Conservation (phyloP, 1,140 invertebrate species). For the Sitodiplosis mosellana region DNA sequence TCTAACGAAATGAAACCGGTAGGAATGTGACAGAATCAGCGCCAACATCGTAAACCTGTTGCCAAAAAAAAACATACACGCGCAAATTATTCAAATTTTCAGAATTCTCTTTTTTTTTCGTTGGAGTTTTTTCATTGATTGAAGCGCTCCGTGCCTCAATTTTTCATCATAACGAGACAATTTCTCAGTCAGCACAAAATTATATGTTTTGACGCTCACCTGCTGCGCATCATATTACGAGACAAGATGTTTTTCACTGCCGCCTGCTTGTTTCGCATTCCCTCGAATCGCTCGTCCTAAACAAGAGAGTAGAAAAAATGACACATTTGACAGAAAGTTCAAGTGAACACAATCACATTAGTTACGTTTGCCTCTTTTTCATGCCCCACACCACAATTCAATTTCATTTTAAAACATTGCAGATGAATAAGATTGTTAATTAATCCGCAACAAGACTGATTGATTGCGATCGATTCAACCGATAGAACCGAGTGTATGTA, state of each 20-base stretch:
- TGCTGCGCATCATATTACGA: no score
- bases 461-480: not conserved
- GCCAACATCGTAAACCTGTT: not conserved
- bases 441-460: not conserved
- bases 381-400: no score
- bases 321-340: not conserved
- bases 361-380: not conserved
- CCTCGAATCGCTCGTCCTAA: not conserved
- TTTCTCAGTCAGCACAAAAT: no score
- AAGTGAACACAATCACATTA: not conserved
- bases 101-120: slow-evolving; percentile 2
- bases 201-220: no score
- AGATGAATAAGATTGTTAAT: no score
- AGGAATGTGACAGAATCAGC: slow-evolving; percentile 2
- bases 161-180: no score
- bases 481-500: not conserved
- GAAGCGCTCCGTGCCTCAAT: no score
- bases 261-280: no score
- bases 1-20: not conserved
- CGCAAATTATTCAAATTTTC: slow-evolving; percentile 3
- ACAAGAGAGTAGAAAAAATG: not conserved
- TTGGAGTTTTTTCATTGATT: no score
- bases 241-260: no score
- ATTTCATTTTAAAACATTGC: no score
- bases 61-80: not conserved